Evolutionary conservation across 2,113 vertebrate genomes (phyloP), one percentile per base, ranked within the genome.

Genomic region (Dasypus novemcinctus): DNA sequence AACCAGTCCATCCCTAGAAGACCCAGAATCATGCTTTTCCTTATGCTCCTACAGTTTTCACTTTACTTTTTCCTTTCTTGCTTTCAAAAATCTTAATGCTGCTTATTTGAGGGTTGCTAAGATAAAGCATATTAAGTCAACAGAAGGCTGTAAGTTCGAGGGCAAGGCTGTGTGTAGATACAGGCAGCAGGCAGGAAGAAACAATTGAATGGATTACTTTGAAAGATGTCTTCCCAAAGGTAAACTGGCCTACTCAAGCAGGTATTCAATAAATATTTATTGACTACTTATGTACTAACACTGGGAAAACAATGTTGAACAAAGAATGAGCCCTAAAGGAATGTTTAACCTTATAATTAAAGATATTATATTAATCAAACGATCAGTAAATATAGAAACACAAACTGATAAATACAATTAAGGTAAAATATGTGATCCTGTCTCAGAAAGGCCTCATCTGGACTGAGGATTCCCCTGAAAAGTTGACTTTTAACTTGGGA

Each of bases 231-330:
- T 61, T 90, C 21, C 63, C n/a, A 79, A 54, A 80, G 23, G 36
- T 43, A n/a, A 80, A 38, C 1, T 21, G 64, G 23, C 15, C 13
- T 38, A 80, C 15, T 79, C 31, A 59, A 61, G 27, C 29, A 78
- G 54, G 91, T 76, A 76, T 43, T 90, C 31, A 49, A 61, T n/a
- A 54, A 76, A 71, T 89, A 90, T 64, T 82, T 87, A 59, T 91
- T 33, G 15, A 59, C 20, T 90, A 29, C 66, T 71, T 43, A 31
- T 43, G 33, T 61, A 20, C 52, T 71, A 85, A 61, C 10, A 74
- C 9, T 57, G 25, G 18, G 38, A 7, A 80, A 90, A 72, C 23
- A 71, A 17, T 64, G 2, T 18, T 41, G 31, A 90, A 27, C 2
- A 72, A 78, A 86, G 79, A 17, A 38, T 15, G 66, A n/a, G 7